These are phyloP conservation scores for Dicaeum eximium DNA, from an alignment of 2,113 vertebrate genomes.

Conservation along the genomic window DNA sequence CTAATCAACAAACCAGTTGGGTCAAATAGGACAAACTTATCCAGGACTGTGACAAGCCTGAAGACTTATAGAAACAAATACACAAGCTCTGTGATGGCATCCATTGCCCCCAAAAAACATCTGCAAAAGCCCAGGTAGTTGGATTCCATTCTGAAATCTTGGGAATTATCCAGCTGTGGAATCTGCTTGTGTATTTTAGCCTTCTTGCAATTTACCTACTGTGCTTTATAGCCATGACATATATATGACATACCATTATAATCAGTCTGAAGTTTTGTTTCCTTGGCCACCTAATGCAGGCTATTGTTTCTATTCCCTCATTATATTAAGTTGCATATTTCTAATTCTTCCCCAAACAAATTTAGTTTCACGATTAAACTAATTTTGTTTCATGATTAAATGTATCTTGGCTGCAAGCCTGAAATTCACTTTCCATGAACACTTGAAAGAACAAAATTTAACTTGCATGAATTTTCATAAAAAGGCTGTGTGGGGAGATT, in stretches of 20 bases:
- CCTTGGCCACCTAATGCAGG: neutral
- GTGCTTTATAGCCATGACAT: neutral
- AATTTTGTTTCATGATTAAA: conserved; percentile 54
- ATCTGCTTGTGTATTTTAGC: neutral
- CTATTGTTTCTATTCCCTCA: neutral
- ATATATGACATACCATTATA: neutral
- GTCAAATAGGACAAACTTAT: neutral
- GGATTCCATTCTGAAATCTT: neutral
- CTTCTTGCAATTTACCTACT: neutral
- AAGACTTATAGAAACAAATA: neutral
- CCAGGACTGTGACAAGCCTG: neutral
- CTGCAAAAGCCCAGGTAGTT: neutral
- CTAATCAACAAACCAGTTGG: neutral
- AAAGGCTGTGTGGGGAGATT: neutral
- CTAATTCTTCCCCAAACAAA: conserved; percentile 44
- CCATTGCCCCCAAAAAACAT: neutral
- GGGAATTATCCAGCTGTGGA: neutral
- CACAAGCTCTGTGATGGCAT: fast-evolving
- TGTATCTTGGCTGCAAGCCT: conserved; percentile 35
- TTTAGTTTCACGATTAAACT: neutral
- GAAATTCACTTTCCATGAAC: conserved; percentile 50
- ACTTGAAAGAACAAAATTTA: conserved; percentile 48
- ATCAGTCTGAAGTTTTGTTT: neutral
- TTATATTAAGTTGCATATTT: conserved; percentile 17
- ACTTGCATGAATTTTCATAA: conserved; percentile 44